phyloP scores from a whole-genome alignment of 2,797 vertebrate species.

The Phyllotis vaccarum region DNA sequence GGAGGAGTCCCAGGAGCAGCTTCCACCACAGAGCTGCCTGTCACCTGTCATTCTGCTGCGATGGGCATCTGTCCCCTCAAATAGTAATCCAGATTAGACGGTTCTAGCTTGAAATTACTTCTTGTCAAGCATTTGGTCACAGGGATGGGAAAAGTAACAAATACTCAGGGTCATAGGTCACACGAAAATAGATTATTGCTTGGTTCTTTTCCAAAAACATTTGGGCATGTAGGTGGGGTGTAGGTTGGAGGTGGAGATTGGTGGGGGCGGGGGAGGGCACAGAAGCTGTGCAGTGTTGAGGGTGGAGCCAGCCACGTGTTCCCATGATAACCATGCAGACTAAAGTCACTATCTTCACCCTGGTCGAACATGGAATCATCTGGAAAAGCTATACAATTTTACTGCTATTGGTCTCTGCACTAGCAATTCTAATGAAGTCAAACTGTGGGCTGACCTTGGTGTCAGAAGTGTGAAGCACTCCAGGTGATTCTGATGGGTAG shows the following conservation, averaged over 20 bases:
- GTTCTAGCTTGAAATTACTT: background rate
- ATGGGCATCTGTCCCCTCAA: background rate
- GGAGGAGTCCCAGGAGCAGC: background rate
- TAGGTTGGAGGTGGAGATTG: background rate
- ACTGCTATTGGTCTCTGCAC: background rate
- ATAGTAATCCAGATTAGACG: background rate
- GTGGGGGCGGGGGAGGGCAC: too few relatives aligned
- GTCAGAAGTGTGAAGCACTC: background rate
- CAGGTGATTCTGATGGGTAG: background rate
- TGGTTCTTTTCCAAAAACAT: background rate
- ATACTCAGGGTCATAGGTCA: background rate
- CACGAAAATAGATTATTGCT: background rate
- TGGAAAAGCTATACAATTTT: background rate
- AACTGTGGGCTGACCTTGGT: background rate
- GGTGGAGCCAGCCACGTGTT: background rate
- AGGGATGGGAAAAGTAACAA: background rate
- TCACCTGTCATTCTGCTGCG: background rate
- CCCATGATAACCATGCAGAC: background rate
- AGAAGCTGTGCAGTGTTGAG: background rate
- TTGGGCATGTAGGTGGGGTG: background rate
- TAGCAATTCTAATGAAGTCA: background rate
- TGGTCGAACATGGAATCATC: background rate
- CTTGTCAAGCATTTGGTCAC: background rate
- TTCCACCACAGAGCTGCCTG: too few relatives aligned
- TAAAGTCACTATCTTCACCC: background rate